Conservation (phyloP, 2,888 invertebrate genomes). For the Drosophila macrospina region DNA sequence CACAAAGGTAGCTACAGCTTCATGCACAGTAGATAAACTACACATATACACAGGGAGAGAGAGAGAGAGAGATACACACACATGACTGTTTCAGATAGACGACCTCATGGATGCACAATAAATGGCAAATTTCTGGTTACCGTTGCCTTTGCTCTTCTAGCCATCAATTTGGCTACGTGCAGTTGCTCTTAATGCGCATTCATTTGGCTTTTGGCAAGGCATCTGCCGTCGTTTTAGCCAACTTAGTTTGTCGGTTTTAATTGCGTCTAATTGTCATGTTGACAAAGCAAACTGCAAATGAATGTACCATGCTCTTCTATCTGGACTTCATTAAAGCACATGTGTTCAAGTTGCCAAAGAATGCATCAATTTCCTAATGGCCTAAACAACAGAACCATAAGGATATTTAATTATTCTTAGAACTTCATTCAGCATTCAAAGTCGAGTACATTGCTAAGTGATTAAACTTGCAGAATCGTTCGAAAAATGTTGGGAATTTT, state of each 20-base stretch:
- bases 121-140: slow-evolving; percentile 40
- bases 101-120: slow-evolving; percentile 38
- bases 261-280: slow-evolving; percentile 71
- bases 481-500: background rate
- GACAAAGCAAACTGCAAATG: slow-evolving; percentile 56
- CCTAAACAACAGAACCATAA: too few species aligned
- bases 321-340: slow-evolving; percentile 17
- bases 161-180: slow-evolving; percentile 61
- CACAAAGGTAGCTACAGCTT: slow-evolving; percentile 17
- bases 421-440: background rate
- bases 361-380: slow-evolving; percentile 28
- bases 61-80: background rate
- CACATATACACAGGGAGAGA: background rate
- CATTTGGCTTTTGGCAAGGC: slow-evolving; percentile 32
- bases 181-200: slow-evolving; percentile 49
- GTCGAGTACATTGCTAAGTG: background rate
- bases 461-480: background rate
- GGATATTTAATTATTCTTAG: background rate
- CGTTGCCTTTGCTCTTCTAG: background rate
- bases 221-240: slow-evolving; percentile 30
- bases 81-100: background rate
- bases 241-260: slow-evolving; percentile 60
- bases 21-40: slow-evolving; percentile 1
- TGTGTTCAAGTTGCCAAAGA: slow-evolving; percentile 6
- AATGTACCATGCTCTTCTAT: background rate